Percentiles rank a stretch among this genome's conserved stretches.
Conservation (phyloP, 2,888 invertebrate genomes). For the Melinopterus prodromus region DNA sequence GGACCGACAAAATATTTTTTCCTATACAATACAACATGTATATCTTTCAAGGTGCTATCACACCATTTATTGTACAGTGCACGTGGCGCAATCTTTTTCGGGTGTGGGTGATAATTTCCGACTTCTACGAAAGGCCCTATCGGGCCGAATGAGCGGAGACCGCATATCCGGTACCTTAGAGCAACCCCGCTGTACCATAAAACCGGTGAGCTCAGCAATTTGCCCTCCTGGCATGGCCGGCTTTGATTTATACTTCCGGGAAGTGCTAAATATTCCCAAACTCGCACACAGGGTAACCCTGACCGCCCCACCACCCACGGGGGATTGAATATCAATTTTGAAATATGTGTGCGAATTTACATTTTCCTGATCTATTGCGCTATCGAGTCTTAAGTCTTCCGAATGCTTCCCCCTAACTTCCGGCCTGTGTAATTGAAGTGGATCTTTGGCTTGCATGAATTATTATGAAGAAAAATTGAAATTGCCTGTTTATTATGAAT, state of each 20-base stretch:
- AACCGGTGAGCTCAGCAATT: conserved; percentile 54
- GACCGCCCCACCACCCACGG: not conserved
- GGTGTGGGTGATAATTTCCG: conserved; percentile 31
- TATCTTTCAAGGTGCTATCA: too few species aligned
- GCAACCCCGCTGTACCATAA: conserved; percentile 30
- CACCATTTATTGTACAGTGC: conserved; percentile 5
- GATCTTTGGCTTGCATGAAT: not conserved
- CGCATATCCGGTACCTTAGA: conserved; percentile 30
- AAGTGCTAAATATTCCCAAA: conserved; percentile 57
- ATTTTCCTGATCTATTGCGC: conserved; percentile 24
- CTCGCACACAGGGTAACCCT: conserved; percentile 43
- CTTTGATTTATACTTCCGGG: conserved; percentile 57
- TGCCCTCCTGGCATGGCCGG: conserved; percentile 50
- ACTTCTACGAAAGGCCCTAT: conserved; percentile 27
- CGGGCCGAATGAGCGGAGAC: conserved; percentile 18
- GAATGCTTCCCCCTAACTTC: conserved; percentile 4
- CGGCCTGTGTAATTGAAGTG: conserved; percentile 18
- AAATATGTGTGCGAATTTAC: conserved; percentile 23
- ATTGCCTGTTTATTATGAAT: not conserved
- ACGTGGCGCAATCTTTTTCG: conserved; percentile 20
- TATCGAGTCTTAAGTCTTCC: conserved; percentile 15
- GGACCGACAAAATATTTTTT: too few species aligned
- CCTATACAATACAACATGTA: too few species aligned
- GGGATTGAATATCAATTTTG: conserved; percentile 11
- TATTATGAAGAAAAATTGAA: not conserved